phyloP scores from a whole-genome alignment of 2,888 invertebrate species.

The Drosophila sordidapex region DNA sequence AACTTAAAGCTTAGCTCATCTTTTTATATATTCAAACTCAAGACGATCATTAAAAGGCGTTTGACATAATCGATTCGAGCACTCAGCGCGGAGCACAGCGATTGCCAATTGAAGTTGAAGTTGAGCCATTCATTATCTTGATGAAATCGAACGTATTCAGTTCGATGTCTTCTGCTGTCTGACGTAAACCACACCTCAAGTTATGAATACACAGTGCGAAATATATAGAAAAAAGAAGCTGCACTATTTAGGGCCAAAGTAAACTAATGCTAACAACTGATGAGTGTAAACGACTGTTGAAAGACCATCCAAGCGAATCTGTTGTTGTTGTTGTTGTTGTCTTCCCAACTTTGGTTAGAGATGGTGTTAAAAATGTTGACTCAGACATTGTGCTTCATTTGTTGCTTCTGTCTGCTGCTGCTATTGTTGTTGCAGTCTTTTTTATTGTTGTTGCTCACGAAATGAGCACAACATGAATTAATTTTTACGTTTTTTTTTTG shows the following conservation, averaged over 20 bases:
- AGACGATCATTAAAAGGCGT: slow-evolving; percentile 9
- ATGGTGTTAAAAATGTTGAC: slow-evolving; percentile 46
- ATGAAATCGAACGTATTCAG: slow-evolving; percentile 30
- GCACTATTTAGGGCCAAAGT: slow-evolving; percentile 19
- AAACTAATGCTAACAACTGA: not conserved
- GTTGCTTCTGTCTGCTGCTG: slow-evolving; percentile 16
- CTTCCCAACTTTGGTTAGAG: not conserved
- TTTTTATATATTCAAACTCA: not conserved
- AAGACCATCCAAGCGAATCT: slow-evolving; percentile 23
- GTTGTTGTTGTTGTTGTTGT: not conserved
- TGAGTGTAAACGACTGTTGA: slow-evolving; percentile 14
- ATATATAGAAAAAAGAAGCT: slow-evolving; percentile 10
- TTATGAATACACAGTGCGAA: slow-evolving; percentile 7
- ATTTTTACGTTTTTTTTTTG: slow-evolving; percentile 50
- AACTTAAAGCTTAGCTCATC: not conserved
- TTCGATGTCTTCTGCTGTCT: slow-evolving; percentile 9
- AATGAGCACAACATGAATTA: slow-evolving; percentile 81
- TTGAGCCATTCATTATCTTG: slow-evolving; percentile 25
- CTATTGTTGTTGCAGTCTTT: slow-evolving; percentile 16
- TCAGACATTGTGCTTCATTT: slow-evolving; percentile 36
- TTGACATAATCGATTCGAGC: slow-evolving; percentile 18
- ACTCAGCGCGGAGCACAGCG: not conserved
- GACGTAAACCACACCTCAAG: slow-evolving; percentile 30
- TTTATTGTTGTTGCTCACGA: slow-evolving; percentile 53
- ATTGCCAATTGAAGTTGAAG: slow-evolving; percentile 18